These are phyloP conservation scores for Achatina immaculata DNA, from an alignment of 1,140 invertebrate species.

Conservation along the genomic window DNA sequence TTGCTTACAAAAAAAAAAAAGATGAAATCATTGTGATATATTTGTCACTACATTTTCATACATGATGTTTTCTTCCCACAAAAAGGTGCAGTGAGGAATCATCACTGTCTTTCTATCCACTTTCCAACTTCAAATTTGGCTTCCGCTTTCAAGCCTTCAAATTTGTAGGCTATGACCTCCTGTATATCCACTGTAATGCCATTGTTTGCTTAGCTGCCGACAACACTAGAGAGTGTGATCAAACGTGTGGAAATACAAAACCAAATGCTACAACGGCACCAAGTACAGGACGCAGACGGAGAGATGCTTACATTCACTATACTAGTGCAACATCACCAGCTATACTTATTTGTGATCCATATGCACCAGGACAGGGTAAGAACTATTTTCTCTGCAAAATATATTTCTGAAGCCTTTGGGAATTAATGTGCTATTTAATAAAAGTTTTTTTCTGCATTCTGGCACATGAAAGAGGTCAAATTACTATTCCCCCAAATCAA, in stretches of 20 bases:
- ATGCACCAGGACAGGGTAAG: neutral
- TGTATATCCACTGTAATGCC: constrained; percentile 58
- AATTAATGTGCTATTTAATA: too few relatives aligned
- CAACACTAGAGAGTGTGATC: constrained; percentile 55
- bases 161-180: constrained; percentile 49
- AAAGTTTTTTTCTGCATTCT: too few relatives aligned
- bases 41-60: too few relatives aligned
- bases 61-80: neutral
- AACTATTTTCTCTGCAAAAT: too few relatives aligned
- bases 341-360: neutral
- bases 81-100: constrained; percentile 55
- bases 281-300: constrained; percentile 27
- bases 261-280: neutral
- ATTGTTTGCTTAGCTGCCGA: constrained; percentile 54
- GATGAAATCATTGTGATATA: too few relatives aligned
- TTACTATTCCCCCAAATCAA: too few relatives aligned
- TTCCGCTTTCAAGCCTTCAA: constrained; percentile 59
- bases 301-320: neutral
- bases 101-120: constrained; percentile 52
- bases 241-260: constrained; percentile 52
- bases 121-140: constrained; percentile 55
- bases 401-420: too few relatives aligned
- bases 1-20: too few relatives aligned
- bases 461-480: too few relatives aligned
- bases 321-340: neutral